Conservation (phyloP, 2,888 invertebrate species). For the Caenorhabditis virilis region DNA sequence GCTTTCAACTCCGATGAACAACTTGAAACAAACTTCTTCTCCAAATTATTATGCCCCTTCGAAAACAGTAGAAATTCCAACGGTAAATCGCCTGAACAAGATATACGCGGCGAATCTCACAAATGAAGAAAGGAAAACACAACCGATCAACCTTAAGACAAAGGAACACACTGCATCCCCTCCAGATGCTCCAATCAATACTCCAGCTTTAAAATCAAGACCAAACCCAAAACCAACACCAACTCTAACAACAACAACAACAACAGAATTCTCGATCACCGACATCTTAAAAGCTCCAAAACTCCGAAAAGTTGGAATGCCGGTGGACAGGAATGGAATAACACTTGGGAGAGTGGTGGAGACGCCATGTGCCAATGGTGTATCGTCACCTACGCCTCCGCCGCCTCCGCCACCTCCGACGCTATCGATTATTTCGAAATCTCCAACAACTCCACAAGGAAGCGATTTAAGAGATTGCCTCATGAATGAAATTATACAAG, state of each 20-base stretch:
- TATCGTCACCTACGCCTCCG: conserved; percentile 19
- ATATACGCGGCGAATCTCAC: neutral
- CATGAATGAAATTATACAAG: conserved; percentile 38
- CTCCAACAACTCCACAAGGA: conserved; percentile 4
- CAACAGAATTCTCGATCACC: conserved; percentile 15
- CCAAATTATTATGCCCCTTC: neutral
- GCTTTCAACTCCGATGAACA: no score
- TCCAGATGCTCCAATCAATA: neutral
- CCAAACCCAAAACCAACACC: neutral
- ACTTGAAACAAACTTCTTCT: neutral
- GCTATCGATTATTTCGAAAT: neutral
- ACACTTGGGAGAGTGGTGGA: conserved; percentile 32
- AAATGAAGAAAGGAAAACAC: no score
- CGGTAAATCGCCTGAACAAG: neutral
- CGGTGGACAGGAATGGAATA: conserved; percentile 27
- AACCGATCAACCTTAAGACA: no score
- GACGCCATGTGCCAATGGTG: conserved; percentile 1
- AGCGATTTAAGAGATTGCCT: conserved; percentile 19
- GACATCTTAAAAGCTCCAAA: conserved; percentile 22
- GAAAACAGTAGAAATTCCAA: neutral
- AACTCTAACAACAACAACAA: neutral
- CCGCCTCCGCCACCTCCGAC: conserved; percentile 29
- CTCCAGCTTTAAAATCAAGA: neutral
- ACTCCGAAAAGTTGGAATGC: conserved; percentile 37
- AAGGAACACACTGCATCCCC: no score